phyloP scores from a whole-genome alignment of 2,888 invertebrate genomes.

The Caenorhabditis parvicauda region DNA sequence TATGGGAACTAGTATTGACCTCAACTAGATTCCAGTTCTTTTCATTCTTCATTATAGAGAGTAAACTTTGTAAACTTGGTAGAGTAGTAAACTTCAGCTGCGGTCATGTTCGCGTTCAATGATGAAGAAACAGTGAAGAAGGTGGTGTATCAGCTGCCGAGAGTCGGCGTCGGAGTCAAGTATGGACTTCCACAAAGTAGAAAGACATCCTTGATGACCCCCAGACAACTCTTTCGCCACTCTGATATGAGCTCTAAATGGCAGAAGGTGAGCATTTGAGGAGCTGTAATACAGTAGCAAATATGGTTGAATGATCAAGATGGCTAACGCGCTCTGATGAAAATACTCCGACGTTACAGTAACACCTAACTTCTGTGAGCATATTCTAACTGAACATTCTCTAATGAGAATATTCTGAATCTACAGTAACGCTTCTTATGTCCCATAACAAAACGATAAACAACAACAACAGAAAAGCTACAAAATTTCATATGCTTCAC shows the following conservation, averaged over 20 bases:
- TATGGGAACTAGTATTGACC: neutral
- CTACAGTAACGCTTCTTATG: neutral
- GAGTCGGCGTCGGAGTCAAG: slow-evolving; percentile 74
- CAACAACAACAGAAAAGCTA: too few species aligned
- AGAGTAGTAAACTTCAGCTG: slow-evolving; percentile 74
- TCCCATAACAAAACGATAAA: too few species aligned
- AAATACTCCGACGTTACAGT: too few species aligned
- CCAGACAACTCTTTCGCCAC: slow-evolving; percentile 94
- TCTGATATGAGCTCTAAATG: slow-evolving; percentile 82
- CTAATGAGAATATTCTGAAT: too few species aligned
- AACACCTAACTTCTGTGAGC: too few species aligned
- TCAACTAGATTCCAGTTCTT: neutral
- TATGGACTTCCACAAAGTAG: slow-evolving; percentile 97
- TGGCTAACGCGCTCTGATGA: neutral
- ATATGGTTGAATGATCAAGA: neutral
- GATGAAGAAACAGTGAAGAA: slow-evolving; percentile 96
- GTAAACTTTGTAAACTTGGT: neutral
- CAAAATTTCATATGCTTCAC: too few species aligned
- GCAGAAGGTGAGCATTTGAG: slow-evolving; percentile 42
- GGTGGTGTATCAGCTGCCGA: slow-evolving; percentile 64
- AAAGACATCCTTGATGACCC: slow-evolving; percentile 96
- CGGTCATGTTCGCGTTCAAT: slow-evolving; percentile 96
- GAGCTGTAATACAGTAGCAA: neutral
- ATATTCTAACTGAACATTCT: too few species aligned
- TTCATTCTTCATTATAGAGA: neutral